A percentile compares a stretch with the other conserved stretches of the same genome.
Conservation (phyloP, 2,888 invertebrate species). For the Tetheella fluctuosa region DNA sequence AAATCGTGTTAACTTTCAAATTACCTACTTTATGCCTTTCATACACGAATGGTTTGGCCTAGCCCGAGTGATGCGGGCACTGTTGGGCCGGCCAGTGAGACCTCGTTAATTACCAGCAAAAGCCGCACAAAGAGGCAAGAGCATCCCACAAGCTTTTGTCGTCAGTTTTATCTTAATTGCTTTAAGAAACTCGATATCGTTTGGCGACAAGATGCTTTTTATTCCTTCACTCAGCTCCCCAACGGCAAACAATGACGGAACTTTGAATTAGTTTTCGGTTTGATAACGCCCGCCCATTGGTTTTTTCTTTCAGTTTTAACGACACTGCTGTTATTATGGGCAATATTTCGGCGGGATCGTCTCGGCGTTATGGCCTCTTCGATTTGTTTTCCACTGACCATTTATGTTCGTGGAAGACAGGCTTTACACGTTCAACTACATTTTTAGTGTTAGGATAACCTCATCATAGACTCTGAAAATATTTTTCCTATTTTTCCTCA, state of each 20-base stretch:
- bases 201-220: constrained; percentile 80
- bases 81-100: constrained; percentile 57
- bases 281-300: constrained; percentile 63
- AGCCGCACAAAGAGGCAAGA: constrained; percentile 53
- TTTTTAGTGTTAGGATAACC: constrained; percentile 26
- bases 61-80: constrained; percentile 21
- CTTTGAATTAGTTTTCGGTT: constrained; percentile 79
- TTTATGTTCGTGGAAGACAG: constrained; percentile 35
- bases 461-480: too few relatives aligned
- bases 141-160: constrained; percentile 69
- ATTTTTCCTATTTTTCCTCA: too few relatives aligned
- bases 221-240: constrained; percentile 64
- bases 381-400: constrained; percentile 51
- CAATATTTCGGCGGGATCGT: constrained; percentile 59
- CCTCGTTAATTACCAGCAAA: constrained; percentile 67
- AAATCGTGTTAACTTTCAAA: constrained; percentile 8
- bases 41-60: constrained; percentile 18
- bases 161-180: constrained; percentile 81
- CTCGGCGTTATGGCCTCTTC: constrained; percentile 53
- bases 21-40: constrained; percentile 4
- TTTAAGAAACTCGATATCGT: constrained; percentile 81
- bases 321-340: constrained; percentile 57
- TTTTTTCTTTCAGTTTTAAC: constrained; percentile 61
- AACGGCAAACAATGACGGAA: constrained; percentile 75
- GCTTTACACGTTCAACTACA: constrained; percentile 26